phyloP scores from a whole-genome alignment of 2,113 vertebrate species.

The Larimichthys polyactis region DNA sequence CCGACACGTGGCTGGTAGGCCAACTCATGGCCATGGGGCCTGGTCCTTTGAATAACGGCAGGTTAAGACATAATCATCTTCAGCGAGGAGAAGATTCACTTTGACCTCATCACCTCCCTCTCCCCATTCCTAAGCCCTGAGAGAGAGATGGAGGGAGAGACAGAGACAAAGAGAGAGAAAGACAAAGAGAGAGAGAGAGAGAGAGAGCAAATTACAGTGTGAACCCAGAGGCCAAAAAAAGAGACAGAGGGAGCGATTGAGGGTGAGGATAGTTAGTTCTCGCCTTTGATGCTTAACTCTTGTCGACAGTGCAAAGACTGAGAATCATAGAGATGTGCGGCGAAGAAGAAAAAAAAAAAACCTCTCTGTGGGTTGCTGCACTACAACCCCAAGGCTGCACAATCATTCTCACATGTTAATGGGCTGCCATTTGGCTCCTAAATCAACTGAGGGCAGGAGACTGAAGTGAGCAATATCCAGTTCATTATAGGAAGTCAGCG shows the following conservation, averaged over 20 bases:
- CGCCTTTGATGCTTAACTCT: constrained; percentile 80
- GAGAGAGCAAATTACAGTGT: constrained; percentile 75
- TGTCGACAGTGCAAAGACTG: constrained; percentile 71
- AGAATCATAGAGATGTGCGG: constrained; percentile 69
- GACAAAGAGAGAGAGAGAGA: constrained; percentile 48
- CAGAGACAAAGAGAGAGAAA: constrained; percentile 64
- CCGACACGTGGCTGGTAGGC: constrained; percentile 62
- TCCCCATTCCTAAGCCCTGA: constrained; percentile 72
- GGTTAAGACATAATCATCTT: constrained; percentile 87
- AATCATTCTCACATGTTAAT: constrained; percentile 80
- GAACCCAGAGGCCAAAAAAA: constrained; percentile 75
- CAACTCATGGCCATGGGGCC: constrained; percentile 78
- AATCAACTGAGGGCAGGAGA: constrained; percentile 74
- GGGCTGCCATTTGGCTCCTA: constrained; percentile 79
- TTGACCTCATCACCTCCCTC: constrained; percentile 82
- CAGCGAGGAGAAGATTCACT: constrained; percentile 82
- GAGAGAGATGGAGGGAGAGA: constrained; percentile 73
- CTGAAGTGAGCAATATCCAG: constrained; percentile 71
- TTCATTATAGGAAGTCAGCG: constrained; percentile 64
- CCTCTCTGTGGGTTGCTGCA: constrained; percentile 69
- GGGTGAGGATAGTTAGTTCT: constrained; percentile 78
- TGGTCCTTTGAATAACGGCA: constrained; percentile 81
- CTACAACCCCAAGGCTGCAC: constrained; percentile 71
- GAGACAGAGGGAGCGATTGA: constrained; percentile 71
- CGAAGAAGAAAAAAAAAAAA: constrained; percentile 36